Conservation (phyloP, 2,797 vertebrate genomes). For the Rhabdomys pumilio region DNA sequence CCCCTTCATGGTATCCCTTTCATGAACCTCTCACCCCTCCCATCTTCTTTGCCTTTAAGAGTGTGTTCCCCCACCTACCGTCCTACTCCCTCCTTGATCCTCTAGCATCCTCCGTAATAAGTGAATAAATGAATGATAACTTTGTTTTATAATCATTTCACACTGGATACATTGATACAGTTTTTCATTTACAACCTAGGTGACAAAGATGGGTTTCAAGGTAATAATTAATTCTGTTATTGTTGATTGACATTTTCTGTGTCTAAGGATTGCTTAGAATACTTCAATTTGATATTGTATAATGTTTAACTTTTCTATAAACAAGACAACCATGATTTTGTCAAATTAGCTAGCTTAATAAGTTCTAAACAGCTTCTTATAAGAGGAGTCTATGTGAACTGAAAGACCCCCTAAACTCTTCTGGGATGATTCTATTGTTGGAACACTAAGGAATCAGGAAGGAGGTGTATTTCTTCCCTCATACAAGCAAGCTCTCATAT, state of each 20-base stretch:
- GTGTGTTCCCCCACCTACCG: no score
- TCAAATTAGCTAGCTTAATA: not conserved
- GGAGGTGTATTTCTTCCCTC: not conserved
- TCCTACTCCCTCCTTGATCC: not conserved
- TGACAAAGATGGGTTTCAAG: not conserved
- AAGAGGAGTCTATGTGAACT: not conserved
- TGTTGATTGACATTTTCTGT: not conserved
- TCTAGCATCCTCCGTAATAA: not conserved
- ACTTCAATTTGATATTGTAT: not conserved
- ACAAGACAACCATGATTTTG: not conserved
- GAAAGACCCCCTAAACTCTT: constrained; percentile 17
- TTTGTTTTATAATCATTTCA: constrained; percentile 13
- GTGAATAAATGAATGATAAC: not conserved
- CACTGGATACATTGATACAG: not conserved
- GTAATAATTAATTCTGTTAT: not conserved
- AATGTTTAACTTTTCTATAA: not conserved
- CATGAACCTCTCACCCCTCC: not conserved
- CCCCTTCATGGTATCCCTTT: not conserved
- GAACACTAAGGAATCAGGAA: not conserved
- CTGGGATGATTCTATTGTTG: not conserved
- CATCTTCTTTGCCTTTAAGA: no score
- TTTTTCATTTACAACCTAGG: not conserved
- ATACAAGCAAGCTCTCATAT: not conserved
- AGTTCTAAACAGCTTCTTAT: not conserved
- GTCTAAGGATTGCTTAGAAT: not conserved